Evolutionary conservation across 2,888 invertebrate species (phyloP).

Genomic region (Colostygia pectinataria): DNA sequence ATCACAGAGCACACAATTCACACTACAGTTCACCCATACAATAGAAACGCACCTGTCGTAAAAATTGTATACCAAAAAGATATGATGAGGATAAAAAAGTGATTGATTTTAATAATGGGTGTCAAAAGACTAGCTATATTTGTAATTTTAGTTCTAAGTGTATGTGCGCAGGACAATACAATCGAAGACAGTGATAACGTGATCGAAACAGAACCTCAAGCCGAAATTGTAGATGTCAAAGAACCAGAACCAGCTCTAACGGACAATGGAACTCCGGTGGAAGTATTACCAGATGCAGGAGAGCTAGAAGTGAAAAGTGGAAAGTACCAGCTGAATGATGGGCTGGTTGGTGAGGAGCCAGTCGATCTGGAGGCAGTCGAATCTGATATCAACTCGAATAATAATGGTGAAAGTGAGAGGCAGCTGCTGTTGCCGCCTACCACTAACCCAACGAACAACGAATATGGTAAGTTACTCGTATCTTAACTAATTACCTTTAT

Average conservation of each 20-base stretch:
- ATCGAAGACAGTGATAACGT: constrained; percentile 52
- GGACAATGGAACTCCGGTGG: constrained; percentile 50
- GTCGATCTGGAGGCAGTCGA: constrained; percentile 56
- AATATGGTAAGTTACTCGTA: constrained; percentile 65
- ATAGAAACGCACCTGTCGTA: constrained; percentile 68
- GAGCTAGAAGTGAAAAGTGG: constrained; percentile 64
- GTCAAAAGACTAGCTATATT: constrained; percentile 60
- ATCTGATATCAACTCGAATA: constrained; percentile 41
- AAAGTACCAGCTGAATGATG: constrained; percentile 69
- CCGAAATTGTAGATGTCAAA: constrained; percentile 36
- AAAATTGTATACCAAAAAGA: constrained; percentile 47
- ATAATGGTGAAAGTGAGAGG: constrained; percentile 57
- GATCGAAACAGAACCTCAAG: constrained; percentile 30
- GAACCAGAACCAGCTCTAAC: constrained; percentile 35
- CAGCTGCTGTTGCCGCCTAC: constrained; percentile 53
- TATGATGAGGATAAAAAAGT: constrained; percentile 58
- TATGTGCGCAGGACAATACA: constrained; percentile 61
- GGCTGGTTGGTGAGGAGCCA: constrained; percentile 52
- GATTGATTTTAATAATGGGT: constrained; percentile 61
- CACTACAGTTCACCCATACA: constrained; percentile 64
- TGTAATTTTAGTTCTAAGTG: constrained; percentile 66
- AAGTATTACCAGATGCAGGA: constrained; percentile 49
- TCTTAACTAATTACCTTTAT: too few species aligned
- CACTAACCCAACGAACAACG: constrained; percentile 58
- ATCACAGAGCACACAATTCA: constrained; percentile 69